Conservation (phyloP, 2,888 invertebrate species). For the Hyles lineata region DNA sequence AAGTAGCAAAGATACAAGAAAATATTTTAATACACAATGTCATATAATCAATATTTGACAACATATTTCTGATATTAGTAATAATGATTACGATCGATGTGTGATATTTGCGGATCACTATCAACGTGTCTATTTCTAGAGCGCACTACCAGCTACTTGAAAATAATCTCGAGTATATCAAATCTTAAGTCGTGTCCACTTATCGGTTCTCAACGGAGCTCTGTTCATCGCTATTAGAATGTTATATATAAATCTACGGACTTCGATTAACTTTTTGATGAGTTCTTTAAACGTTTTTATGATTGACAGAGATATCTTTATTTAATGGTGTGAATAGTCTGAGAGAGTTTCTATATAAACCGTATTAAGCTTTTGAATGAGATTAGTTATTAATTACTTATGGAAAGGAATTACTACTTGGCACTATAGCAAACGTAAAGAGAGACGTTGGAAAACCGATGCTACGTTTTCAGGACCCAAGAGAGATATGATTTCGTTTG, state of each 20-base stretch:
- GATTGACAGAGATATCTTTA: background rate
- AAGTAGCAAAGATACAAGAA: too few relatives aligned
- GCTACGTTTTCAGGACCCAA: too few relatives aligned
- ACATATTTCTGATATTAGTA: too few relatives aligned
- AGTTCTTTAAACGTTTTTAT: background rate
- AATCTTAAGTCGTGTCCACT: conserved; percentile 1
- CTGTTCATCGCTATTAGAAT: background rate
- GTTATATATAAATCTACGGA: background rate
- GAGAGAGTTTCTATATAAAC: too few relatives aligned
- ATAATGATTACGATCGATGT: background rate
- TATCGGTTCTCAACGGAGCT: background rate
- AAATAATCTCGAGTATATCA: background rate
- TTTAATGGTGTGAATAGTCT: too few relatives aligned
- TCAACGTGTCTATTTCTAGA: background rate
- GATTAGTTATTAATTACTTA: too few relatives aligned
- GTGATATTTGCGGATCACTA: background rate
- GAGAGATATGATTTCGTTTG: too few relatives aligned
- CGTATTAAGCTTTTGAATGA: background rate
- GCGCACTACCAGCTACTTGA: background rate
- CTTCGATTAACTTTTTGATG: background rate
- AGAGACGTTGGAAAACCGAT: too few relatives aligned
- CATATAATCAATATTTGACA: too few relatives aligned
- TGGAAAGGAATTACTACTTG: too few relatives aligned
- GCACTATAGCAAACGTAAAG: too few relatives aligned
- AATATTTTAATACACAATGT: too few relatives aligned